A percentile compares a stretch with the other conserved stretches of the same genome.
phyloP scores from a whole-genome alignment of 1,140 invertebrate genomes.

The Nephila pilipes region DNA sequence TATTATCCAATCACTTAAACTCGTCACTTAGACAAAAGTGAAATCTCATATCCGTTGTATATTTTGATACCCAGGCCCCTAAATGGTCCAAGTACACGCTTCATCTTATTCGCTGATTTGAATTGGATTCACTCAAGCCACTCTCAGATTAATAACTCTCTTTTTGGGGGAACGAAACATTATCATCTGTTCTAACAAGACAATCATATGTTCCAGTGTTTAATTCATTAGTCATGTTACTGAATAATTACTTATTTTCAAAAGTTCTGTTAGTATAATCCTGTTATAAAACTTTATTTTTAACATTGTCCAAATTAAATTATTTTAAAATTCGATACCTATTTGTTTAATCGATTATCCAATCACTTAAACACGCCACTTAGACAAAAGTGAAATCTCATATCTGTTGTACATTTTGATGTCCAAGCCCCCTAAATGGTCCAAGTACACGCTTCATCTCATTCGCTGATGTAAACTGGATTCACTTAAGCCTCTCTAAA shows the following conservation, averaged over 20 bases:
- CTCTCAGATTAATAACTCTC: conserved; percentile 58
- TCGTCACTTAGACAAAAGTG: background rate
- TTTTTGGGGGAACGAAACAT: conserved; percentile 51
- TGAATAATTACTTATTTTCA: too few relatives aligned
- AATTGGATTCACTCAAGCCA: conserved; percentile 51
- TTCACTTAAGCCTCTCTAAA: conserved; percentile 51
- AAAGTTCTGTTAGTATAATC: too few relatives aligned
- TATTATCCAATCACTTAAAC: background rate
- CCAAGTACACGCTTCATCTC: background rate
- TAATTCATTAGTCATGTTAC: too few relatives aligned
- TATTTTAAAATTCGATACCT: background rate
- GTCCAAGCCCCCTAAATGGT: background rate
- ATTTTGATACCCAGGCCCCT: background rate
- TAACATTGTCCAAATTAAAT: too few relatives aligned
- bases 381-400: background rate
- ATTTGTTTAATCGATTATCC: background rate
- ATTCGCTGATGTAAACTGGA: conserved; percentile 48
- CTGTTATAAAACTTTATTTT: too few relatives aligned
- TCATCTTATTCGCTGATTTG: conserved; percentile 23
- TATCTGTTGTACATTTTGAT: background rate
- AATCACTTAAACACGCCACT: background rate
- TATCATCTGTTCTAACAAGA: conserved; percentile 57
- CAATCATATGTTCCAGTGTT: background rate
- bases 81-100: background rate
- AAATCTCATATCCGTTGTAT: background rate